These are phyloP conservation scores for Falco columbarius DNA, from an alignment of 2,797 vertebrate species.

Conservation along the genomic window DNA sequence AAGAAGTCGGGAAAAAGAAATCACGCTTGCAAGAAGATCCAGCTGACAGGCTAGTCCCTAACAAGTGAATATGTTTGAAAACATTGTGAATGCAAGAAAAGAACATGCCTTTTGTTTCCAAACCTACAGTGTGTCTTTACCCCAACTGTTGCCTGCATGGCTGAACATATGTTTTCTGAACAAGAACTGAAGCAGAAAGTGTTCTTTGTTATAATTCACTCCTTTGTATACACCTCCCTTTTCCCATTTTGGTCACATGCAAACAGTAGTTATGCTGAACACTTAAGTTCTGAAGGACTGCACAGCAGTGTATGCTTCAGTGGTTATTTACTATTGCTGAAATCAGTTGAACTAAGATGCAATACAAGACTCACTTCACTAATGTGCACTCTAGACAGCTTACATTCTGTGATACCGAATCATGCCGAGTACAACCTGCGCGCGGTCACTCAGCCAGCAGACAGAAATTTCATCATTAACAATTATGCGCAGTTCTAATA, in stretches of 20 bases:
- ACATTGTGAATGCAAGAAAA: conserved; percentile 78
- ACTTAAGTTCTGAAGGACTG: conserved; percentile 62
- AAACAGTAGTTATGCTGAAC: conserved; percentile 65
- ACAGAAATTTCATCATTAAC: neutral
- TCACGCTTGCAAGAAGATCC: conserved; percentile 85
- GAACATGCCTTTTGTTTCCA: conserved; percentile 82
- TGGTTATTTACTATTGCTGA: conserved; percentile 50
- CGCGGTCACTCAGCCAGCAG: neutral
- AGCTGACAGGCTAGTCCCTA: conserved; percentile 83
- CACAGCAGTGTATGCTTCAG: conserved; percentile 47
- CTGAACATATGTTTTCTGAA: conserved; percentile 94
- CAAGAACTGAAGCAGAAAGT: conserved; percentile 90
- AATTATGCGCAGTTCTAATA: neutral
- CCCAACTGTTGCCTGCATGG: conserved; percentile 85
- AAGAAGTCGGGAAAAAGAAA: conserved; percentile 82
- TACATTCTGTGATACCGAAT: neutral
- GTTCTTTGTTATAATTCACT: conserved; percentile 85
- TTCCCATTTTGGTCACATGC: conserved; percentile 64
- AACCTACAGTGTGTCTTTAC: conserved; percentile 85
- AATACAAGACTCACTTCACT: neutral
- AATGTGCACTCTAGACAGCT: neutral
- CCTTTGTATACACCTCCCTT: conserved; percentile 77
- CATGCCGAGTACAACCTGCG: neutral
- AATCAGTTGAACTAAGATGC: conserved; percentile 37
- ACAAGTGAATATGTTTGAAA: conserved; percentile 91